phyloP scores from a whole-genome alignment of 2,797 vertebrate species.

The Sylvia borin region DNA sequence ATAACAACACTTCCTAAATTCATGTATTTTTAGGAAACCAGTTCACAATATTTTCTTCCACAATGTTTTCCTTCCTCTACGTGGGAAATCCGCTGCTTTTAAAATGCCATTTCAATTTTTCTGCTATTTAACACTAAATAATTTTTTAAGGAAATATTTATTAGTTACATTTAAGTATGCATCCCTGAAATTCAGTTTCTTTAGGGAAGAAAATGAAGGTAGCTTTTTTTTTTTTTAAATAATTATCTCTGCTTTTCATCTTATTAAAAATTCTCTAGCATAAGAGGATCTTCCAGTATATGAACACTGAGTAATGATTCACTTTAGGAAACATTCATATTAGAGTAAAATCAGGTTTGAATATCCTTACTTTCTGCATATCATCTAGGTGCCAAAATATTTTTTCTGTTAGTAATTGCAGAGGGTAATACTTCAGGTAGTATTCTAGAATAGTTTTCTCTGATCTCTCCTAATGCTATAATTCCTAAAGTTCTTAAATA shows the following conservation, averaged over 20 bases:
- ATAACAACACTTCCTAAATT: neutral
- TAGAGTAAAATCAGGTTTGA: neutral
- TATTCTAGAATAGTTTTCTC: neutral
- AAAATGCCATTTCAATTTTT: neutral
- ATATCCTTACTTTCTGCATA: neutral
- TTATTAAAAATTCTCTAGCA: neutral
- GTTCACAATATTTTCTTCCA: neutral
- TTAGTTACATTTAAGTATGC: neutral
- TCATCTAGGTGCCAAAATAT: neutral
- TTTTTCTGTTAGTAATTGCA: neutral
- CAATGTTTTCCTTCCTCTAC: neutral
- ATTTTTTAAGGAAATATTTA: fast-evolving
- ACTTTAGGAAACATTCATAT: neutral
- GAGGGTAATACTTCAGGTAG: neutral
- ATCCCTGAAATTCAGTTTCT: neutral
- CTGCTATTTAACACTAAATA: neutral
- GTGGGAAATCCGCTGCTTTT: neutral
- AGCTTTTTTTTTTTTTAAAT: too few relatives aligned
- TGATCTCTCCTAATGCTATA: neutral
- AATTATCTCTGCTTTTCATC: neutral
- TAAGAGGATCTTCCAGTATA: neutral
- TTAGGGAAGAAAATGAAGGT: neutral
- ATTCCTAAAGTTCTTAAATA: neutral
- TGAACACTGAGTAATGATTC: neutral
- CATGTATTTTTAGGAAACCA: neutral